Base-by-base conservation (phyloP, 2,888 invertebrate genomes). In the Macrosoma leucophasiata region DNA sequence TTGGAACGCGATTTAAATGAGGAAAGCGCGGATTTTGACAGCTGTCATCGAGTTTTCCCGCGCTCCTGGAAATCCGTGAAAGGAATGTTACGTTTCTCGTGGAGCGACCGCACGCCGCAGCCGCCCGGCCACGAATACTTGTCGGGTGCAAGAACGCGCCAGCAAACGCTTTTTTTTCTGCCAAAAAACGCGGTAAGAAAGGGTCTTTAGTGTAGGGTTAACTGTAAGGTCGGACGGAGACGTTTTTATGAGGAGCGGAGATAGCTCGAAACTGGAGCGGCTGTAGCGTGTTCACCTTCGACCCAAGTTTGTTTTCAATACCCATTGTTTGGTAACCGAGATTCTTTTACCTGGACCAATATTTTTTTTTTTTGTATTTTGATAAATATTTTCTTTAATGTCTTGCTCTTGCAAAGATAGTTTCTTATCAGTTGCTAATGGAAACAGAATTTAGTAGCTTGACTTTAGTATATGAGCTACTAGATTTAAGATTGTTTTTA, bases 71-170 rank as follows among this genome's bases (percentile, higher is more conserved):
- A 58, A 52, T 62, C 65, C 48, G 49, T 46, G 43, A 49, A 55
- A 46, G 50, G 58, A 55, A 50, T 46, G 39, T 39, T 57, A 63
- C 65, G 62, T 62, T 43, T 37, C 50, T 59, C 44, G 52, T 53
- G 50, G 60, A 56, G 64, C 77, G 82, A 74, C 81, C 79, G 79
- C 58, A 53, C 79, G 63, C 62, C 58, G 60, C 78, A 72, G 69
- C 71, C 74, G 76, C 64, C 54, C 58, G 73, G 70, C 70, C 55
- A 69, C 75, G 78, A 84, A 78, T 84, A 79, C 65, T 55, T 45
- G 48, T 49, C 50, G 39, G 59, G 57, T 55, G 52, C 53, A 59
- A 62, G 58, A 61, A 57, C 59, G 62, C 59, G 43, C 47, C 43
- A 55, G 56, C 51, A 39, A 39, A 41, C 41, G 55, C 49, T 75